Evolutionary conservation across 2,888 invertebrate species (phyloP), one percentile per base, ranked within the genome.

Genomic region (Drosophila ezoana): DNA sequence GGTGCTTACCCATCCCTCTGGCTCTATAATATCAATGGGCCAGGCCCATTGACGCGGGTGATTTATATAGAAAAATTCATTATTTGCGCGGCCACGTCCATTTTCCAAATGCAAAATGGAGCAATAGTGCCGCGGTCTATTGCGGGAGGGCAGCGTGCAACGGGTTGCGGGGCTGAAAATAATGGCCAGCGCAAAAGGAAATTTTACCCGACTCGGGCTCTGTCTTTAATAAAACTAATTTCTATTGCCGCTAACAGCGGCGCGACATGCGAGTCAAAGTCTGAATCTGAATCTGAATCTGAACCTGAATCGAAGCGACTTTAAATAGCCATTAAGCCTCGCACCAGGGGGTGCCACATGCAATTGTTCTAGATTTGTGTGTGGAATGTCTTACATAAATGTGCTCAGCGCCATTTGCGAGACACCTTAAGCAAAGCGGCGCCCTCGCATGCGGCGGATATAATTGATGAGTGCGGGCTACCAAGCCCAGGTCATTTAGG

Each of bases 201-300:
- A 70, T 72, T 79, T 84, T 71, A 44, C 70, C 64, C 41, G 49
- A 76, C 63, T 58, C 37, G 51, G 44, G 57, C 79, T 72, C 83
- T 85, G 87, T 87, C 87, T 87, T 87, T 86, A 86, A 86, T 86
- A 86, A 76, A 71, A 81, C 87, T 86, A 86, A 86, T 86, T 86
- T 76, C 84, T 76, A 88, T 69, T 70, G 79, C 73, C 71, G 72
- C 89, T 87, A 87, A 87, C 87, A 85, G 88, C 80, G 43, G 18
- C 43, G 68, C 74, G 81, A 89, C 87, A 87, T 87, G 87, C 87
- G 76, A 87, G 68, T 79, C 58, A 14, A 40, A 54, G 57, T 52
- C 58, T 37, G 44, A 67, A 49, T 65, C 60, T 16, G 44, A 67
- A 49, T 65, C 60, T 16, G 40, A 68, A 73, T 60, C 65, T 18